Conservation (phyloP, 2,888 invertebrate genomes). For the Drosophila multiciliata region DNA sequence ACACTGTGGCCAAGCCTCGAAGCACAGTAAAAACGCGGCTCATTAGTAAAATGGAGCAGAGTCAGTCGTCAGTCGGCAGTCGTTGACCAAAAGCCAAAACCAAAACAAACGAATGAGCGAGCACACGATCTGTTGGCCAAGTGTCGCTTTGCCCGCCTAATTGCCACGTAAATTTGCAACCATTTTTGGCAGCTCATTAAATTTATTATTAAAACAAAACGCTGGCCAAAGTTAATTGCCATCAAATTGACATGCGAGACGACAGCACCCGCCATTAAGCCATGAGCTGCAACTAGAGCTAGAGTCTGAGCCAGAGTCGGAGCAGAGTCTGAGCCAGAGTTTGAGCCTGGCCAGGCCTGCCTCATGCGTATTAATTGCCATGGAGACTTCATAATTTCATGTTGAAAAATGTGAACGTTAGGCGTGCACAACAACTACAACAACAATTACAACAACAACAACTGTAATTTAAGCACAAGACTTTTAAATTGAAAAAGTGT, state of each 20-base stretch:
- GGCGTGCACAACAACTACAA: conserved; percentile 55
- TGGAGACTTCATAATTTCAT: conserved; percentile 78
- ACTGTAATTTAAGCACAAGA: conserved; percentile 67
- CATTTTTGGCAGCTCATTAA: conserved; percentile 83
- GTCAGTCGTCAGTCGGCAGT: conserved; percentile 4
- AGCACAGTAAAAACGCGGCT: conserved; percentile 37
- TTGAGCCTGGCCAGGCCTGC: conserved; percentile 10
- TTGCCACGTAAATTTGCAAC: conserved; percentile 81
- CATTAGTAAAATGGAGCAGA: conserved; percentile 72
- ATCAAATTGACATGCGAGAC: conserved; percentile 81
- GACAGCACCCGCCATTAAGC: conserved; percentile 71
- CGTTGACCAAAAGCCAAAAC: neutral
- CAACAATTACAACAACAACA: conserved; percentile 19
- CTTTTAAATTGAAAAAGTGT: conserved; percentile 39
- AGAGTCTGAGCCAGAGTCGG: neutral
- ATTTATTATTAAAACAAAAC: conserved; percentile 77
- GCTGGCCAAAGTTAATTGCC: conserved; percentile 74
- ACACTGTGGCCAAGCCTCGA: conserved; percentile 55
- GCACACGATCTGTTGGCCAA: conserved; percentile 71
- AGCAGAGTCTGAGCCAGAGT: conserved; percentile 4
- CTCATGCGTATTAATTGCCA: conserved; percentile 78
- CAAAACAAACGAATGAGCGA: conserved; percentile 28
- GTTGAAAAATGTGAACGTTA: conserved; percentile 80
- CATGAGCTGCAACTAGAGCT: conserved; percentile 8
- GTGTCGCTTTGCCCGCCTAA: conserved; percentile 75